Base-by-base conservation (phyloP, 2,113 vertebrate genomes). In the Rostratula benghalensis region DNA sequence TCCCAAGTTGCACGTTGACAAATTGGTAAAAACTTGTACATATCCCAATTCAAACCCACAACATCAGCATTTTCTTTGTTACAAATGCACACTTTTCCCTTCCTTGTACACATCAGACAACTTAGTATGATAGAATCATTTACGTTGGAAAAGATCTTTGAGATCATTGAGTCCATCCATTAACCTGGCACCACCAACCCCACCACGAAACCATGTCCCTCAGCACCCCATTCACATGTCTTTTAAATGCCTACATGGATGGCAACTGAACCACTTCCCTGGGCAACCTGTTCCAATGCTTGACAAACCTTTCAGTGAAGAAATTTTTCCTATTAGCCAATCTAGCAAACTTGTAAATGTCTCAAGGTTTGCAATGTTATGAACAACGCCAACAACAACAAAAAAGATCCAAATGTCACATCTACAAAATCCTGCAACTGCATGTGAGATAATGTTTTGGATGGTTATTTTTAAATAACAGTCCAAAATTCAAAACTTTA, bases 401-500 rank as follows among this genome's bases (percentile, higher is more conserved):
- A 56, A 63, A 57, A 33, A 57, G 31, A 91, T 3, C n/a, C 63
- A 68, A 37, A 41, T 45, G 67, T 89, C 19, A 54, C 35, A 90
- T 19, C n/a, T 84, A 83, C 37, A 83, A 85, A 92, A 13, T 35
- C 50, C 9, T 79, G 70, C 22, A 93, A 93, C 7, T 43, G 68
- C n/a, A 77, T 50, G 88, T 30, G 57, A 91, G 27, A 94, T 39
- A 97, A 88, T 74, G 19, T 69, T 61, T 93, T 88, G 64, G 76
- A 73, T 2, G 11, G 19, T 95, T 89, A 25, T 85, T 90, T 89
- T 94, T 60, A 78, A 83, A 84, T 84, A 87, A 61, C 19, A 89
- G 83, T 77, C 48, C 78, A 93, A 95, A 92, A 86, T 33, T 16
- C 22, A 82, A 78, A 92, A 76, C 35, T 94, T 92, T 76, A 80